These are phyloP conservation scores for Mystacides longicornis DNA, from an alignment of 2,888 invertebrate species.

Conservation along the genomic window DNA sequence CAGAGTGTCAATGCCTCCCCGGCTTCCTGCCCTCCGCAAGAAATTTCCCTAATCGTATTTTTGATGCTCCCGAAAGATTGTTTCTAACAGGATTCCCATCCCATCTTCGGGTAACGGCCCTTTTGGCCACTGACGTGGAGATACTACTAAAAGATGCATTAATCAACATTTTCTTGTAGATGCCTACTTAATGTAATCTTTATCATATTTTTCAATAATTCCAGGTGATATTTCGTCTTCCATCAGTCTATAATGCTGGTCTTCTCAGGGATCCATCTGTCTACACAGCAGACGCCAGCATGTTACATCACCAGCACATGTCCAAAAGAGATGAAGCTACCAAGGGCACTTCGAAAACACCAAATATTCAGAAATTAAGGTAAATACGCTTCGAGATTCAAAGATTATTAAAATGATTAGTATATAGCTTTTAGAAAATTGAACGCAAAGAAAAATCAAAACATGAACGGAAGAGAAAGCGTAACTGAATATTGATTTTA, in stretches of 20 bases:
- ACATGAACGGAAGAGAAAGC: neutral
- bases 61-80: too few relatives aligned
- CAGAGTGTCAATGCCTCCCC: too few relatives aligned
- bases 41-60: too few relatives aligned
- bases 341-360: slow-evolving; percentile 35
- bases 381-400: slow-evolving; percentile 27
- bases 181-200: too few relatives aligned
- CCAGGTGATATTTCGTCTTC: slow-evolving; percentile 74
- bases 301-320: slow-evolving; percentile 44
- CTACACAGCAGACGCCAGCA: slow-evolving; percentile 76
- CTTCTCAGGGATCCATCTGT: slow-evolving; percentile 70
- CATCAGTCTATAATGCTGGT: slow-evolving; percentile 64
- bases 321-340: slow-evolving; percentile 15
- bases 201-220: slow-evolving; percentile 24
- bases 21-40: too few relatives aligned
- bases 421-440: neutral
- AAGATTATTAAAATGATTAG: neutral
- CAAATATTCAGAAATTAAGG: slow-evolving; percentile 56
- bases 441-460: neutral
- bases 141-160: too few relatives aligned
- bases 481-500: too few relatives aligned
- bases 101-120: too few relatives aligned
- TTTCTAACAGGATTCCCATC: too few relatives aligned
- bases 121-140: too few relatives aligned
- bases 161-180: too few relatives aligned